Conservation (phyloP, 2,113 vertebrate genomes). For the Gulo gulo region DNA sequence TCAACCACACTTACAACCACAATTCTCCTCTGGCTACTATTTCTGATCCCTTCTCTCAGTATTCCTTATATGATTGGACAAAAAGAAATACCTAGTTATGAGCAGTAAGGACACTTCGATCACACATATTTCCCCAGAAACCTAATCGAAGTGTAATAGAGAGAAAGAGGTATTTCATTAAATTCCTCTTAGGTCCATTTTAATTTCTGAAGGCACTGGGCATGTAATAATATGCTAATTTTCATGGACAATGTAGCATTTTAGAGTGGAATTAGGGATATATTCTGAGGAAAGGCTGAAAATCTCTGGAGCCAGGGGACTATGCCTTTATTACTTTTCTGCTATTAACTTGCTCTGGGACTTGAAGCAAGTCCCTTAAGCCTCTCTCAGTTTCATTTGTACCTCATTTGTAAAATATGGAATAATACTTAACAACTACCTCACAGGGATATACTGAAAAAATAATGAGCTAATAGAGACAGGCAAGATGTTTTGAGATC, state of each 20-base stretch:
- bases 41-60: background rate
- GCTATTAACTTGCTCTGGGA: slow-evolving; percentile 62
- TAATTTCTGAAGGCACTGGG: slow-evolving; percentile 47
- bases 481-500: slow-evolving; percentile 42
- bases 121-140: background rate
- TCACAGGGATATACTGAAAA: slow-evolving; percentile 48
- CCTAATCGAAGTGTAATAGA: background rate
- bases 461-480: slow-evolving; percentile 47
- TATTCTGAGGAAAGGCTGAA: slow-evolving; percentile 38
- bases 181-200: slow-evolving; percentile 39
- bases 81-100: background rate
- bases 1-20: background rate
- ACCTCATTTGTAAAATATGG: slow-evolving; percentile 64
- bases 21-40: background rate
- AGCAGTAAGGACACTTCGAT: background rate
- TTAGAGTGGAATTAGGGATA: slow-evolving; percentile 50
- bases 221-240: slow-evolving; percentile 44
- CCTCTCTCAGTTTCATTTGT: slow-evolving; percentile 59
- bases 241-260: slow-evolving; percentile 14
- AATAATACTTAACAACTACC: slow-evolving; percentile 59
- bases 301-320: slow-evolving; percentile 33
- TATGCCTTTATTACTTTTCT: slow-evolving; percentile 60
- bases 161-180: slow-evolving; percentile 40
- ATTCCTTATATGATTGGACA: background rate
- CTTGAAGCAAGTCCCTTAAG: slow-evolving; percentile 18